Evolutionary conservation across 2,113 vertebrate genomes (phyloP).

Genomic region (Nothobranchius kuhntae): DNA sequence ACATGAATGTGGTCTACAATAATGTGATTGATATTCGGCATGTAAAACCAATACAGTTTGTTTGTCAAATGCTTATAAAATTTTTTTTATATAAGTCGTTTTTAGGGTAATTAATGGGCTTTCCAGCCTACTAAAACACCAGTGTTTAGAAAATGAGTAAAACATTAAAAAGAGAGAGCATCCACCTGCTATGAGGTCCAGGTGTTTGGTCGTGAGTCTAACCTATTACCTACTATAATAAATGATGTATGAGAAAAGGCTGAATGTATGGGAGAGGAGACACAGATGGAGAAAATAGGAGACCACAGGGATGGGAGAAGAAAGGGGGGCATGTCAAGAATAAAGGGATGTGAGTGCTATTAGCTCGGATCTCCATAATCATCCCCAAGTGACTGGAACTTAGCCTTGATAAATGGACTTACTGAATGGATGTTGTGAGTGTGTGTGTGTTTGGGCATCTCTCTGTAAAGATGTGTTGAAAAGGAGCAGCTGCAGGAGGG

Average conservation of each 20-base stretch:
- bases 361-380: constrained; percentile 75
- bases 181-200: constrained; percentile 42
- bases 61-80: too few species aligned
- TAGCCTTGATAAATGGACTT: constrained; percentile 76
- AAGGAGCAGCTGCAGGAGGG: constrained; percentile 58
- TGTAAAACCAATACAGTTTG: too few species aligned
- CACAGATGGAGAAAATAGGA: constrained; percentile 58
- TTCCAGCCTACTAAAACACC: constrained; percentile 1
- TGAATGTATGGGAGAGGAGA: constrained; percentile 28
- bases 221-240: constrained; percentile 56
- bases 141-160: constrained; percentile 2
- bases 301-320: constrained; percentile 68
- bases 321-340: constrained; percentile 56
- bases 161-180: not conserved
- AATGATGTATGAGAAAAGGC: constrained; percentile 58
- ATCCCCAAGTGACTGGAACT: constrained; percentile 73
- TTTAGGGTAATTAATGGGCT: not conserved
- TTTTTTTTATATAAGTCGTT: not conserved
- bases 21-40: too few species aligned
- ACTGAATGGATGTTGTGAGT: constrained; percentile 43
- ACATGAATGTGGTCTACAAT: too few species aligned
- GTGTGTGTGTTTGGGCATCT: constrained; percentile 24
- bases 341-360: constrained; percentile 69
- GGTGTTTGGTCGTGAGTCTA: constrained; percentile 35
- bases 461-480: constrained; percentile 46